Evolutionary conservation across 2,113 vertebrate genomes (phyloP).

Genomic region (Tiliqua scincoides): DNA sequence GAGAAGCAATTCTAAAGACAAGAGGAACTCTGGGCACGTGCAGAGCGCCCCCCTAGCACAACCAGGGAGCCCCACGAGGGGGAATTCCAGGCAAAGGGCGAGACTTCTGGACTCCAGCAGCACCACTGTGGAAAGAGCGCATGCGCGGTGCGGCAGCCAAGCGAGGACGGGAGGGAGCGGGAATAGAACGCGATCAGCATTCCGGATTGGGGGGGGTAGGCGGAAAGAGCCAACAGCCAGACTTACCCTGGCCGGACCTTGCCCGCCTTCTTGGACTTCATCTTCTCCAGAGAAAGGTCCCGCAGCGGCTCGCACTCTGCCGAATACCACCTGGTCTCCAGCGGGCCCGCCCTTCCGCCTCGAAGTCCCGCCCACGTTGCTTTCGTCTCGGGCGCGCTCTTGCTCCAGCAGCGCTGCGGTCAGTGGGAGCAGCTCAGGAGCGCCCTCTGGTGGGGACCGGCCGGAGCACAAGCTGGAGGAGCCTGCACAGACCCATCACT

Average conservation of each 20-base stretch:
- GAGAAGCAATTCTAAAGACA: background rate
- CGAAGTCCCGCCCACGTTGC: too few relatives aligned
- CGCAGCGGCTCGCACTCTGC: background rate
- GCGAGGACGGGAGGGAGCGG: too few relatives aligned
- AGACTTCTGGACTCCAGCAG: background rate
- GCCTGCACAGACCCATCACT: too few relatives aligned
- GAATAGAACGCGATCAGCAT: too few relatives aligned
- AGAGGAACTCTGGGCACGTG: background rate
- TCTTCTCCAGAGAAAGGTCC: background rate
- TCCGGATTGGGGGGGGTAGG: too few relatives aligned
- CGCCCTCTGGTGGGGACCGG: background rate
- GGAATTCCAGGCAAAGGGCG: background rate
- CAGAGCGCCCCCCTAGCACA: background rate
- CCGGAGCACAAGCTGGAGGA: background rate
- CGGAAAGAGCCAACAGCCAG: background rate
- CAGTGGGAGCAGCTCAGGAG: background rate
- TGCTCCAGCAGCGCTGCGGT: rapidly evolving
- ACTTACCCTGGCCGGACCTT: background rate
- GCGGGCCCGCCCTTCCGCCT: background rate
- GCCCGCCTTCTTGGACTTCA: background rate
- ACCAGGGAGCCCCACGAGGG: too few relatives aligned
- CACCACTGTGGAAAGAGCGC: background rate
- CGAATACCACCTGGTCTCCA: background rate
- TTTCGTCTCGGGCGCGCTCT: background rate
- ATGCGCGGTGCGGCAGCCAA: too few relatives aligned